Base-by-base conservation (phyloP, 2,797 vertebrate genomes). In the Petrocephalus schoutedeni region DNA sequence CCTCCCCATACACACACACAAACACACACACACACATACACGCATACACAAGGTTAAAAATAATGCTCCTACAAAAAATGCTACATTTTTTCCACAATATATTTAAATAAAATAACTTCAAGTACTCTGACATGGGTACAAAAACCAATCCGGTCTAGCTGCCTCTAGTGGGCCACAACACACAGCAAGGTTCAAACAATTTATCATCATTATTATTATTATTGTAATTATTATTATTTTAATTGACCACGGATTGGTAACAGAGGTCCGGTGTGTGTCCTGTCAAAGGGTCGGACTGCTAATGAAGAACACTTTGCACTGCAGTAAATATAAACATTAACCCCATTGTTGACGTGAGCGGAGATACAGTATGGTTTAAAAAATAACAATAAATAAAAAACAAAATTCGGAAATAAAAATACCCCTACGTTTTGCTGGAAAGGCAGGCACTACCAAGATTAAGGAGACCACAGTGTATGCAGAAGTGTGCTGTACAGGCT, bases 401-500 rank as follows among this genome's bases (percentile, higher is more conserved):
- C 84, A 89, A 89, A 87, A 96, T 95, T 95, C 95, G 93, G 95
- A 95, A 96, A 93, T 84, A 93, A 93, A 87, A 77, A 96, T 97
- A 97, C 98, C 98, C 97, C 98, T 99, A 99, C 97, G 97, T 97
- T 97, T 98, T 98, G 97, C 98, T 98, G 96, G 95, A 96, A 99
- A 99, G 97, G 97, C 97, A 99, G 98, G 98, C 98, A 99, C 98
- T 98, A 99, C 98, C 97, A 97, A 99, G 97, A 97, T 97, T 97
- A 96, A 98, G 97, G 97, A 98, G 96, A 98, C 97, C 98, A 99
- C 98, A 99, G 98, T 99, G 98, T 98, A 96, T 97, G 97, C 97
- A 98, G 98, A 98, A 98, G 97, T 96, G 97, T 96, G 98, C 97
- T 98, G 97, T 99, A 99, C 98, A 99, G 96, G 96, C 96, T 97